Evolutionary conservation across 1,140 invertebrate genomes (phyloP), one percentile per base, ranked within the genome.

Genomic region (Tenebrio molitor): DNA sequence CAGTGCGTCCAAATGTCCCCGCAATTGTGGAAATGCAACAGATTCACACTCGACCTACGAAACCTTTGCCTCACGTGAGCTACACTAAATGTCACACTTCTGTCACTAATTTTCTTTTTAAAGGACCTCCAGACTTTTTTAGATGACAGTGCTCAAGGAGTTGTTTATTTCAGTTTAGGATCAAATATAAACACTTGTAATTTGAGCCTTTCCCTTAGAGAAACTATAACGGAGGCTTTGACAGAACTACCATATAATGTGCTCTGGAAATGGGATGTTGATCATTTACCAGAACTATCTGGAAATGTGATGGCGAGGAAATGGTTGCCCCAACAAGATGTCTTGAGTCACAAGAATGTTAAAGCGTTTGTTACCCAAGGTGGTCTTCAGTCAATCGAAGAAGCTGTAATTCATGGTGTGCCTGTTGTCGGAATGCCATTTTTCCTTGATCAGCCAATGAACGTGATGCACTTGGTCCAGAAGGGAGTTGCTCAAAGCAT

Each of bases 331-430:
- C 89, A 91, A 74, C 88, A 89, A 74, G 86, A 89, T 77, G 29
- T 73, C 75, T 36, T 41, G 74, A 83, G 86, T 33, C 91, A 92
- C 83, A 84, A 85, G 0, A 92, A 92, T 72, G 83, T 91, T 1
- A 87, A 86, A 76, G 83, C 86, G 0, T 92, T 94, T 74, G 88
- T 94, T 29, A 91, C 90, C 0, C 91, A 93, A 75, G 91, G 91
- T 8, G 92, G 92, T 10, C 77, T 90, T 16, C 84, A 91, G 33
- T 91, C 91, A 46, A 84, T 89, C 2, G 87, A 89, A 74, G 92
- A 94, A 82, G 88, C 91, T 1, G 81, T 93, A 7, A 89, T 89
- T 80, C 87, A 89, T 74, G 88, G 88, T 77, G 88, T 91, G 1
- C 92, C 92, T 1, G 84, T 93, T 8, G 80, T 93, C 12, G 90